Percentiles rank a stretch among this genome's conserved stretches.
phyloP scores from a whole-genome alignment of 2,113 vertebrate species.

The Catagonus wagneri region DNA sequence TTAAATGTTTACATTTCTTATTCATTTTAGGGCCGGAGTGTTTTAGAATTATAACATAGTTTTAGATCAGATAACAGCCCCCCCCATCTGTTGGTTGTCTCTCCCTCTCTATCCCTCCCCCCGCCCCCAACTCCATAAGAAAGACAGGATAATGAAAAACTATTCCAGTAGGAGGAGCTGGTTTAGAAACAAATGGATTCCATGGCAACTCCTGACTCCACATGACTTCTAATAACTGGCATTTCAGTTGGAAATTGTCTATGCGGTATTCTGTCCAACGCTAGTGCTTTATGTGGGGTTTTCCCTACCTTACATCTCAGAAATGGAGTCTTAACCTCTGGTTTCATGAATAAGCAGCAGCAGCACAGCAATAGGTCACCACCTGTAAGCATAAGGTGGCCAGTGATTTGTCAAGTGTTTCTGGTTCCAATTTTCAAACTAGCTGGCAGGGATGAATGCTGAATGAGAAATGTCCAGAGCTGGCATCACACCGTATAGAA shows the following conservation, averaged over 20 bases:
- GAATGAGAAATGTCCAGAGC: conserved; percentile 68
- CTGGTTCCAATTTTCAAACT: conserved; percentile 63
- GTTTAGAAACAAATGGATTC: conserved; percentile 91
- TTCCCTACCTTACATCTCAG: conserved; percentile 84
- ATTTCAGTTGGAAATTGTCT: conserved; percentile 88
- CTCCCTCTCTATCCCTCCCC: not conserved
- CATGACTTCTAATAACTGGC: conserved; percentile 90
- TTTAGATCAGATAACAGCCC: conserved; percentile 64
- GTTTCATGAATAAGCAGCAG: conserved; percentile 78
- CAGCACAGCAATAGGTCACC: conserved; percentile 64
- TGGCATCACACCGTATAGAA: conserved; percentile 38
- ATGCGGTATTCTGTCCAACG: conserved; percentile 84
- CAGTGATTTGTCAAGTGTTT: conserved; percentile 75
- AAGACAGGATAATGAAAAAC: conserved; percentile 89
- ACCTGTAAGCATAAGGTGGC: conserved; percentile 59
- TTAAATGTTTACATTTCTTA: conserved; percentile 83
- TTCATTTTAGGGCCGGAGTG: conserved; percentile 69
- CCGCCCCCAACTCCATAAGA: not conserved
- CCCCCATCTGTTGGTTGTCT: not conserved
- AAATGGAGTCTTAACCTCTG: conserved; percentile 29
- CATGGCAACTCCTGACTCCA: conserved; percentile 92
- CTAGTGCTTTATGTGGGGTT: conserved; percentile 82
- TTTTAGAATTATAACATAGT: conserved; percentile 78
- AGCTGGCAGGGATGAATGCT: conserved; percentile 67
- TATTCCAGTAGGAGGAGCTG: conserved; percentile 91